Percentiles rank a stretch among this genome's conserved stretches.
Evolutionary conservation across 2,113 vertebrate genomes (phyloP).

Genomic region (Megaceryle torquata): DNA sequence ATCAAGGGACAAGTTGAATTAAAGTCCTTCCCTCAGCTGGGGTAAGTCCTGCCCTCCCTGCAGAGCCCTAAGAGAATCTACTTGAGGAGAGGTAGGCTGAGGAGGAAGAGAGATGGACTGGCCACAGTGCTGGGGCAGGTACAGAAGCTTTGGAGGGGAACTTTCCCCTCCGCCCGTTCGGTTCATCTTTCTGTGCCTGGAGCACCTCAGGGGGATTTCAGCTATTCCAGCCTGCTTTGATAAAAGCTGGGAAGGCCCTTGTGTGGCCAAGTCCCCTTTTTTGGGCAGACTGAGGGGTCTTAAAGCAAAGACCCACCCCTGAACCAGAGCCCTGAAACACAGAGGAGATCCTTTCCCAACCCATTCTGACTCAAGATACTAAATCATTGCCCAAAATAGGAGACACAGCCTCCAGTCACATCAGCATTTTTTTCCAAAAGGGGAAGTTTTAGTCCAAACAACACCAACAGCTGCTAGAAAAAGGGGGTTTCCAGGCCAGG

Average conservation of each 20-base stretch:
- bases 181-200: not conserved
- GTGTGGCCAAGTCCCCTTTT: not conserved
- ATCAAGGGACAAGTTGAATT: not conserved
- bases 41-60: not conserved
- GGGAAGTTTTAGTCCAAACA: not conserved
- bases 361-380: not conserved
- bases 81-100: not conserved
- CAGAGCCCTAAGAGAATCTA: not conserved
- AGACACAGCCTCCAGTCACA: not conserved
- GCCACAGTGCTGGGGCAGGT: not conserved
- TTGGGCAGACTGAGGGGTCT: not conserved
- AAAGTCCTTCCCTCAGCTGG: not conserved
- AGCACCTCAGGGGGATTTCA: not conserved
- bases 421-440: not conserved
- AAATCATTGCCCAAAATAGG: not conserved
- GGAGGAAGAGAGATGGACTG: not conserved
- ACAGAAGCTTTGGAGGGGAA: not conserved
- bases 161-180: rapidly evolving
- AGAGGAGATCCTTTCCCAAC: not conserved
- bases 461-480: not conserved
- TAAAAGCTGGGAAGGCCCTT: not conserved
- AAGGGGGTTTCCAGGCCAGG: not conserved
- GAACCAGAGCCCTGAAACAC: not conserved
- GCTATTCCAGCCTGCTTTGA: not conserved
- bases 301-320: not conserved